phyloP scores from a whole-genome alignment of 2,888 invertebrate species.

The Acrocyrtus sp. region DNA sequence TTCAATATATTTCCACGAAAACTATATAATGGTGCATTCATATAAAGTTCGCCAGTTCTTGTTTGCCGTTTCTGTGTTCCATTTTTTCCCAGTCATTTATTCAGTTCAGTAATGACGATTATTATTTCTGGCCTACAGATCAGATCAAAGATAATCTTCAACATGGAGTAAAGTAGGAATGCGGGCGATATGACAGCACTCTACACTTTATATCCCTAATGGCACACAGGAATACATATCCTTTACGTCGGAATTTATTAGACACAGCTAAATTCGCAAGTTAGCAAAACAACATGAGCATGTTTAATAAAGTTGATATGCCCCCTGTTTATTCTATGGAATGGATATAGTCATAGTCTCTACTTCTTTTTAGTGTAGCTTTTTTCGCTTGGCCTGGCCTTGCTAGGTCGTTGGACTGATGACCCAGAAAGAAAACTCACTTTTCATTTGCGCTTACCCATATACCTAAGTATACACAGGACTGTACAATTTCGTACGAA shows the following conservation, averaged over 20 bases:
- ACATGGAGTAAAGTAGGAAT: conserved; percentile 19
- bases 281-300: too few species aligned
- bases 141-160: conserved; percentile 48
- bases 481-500: too few species aligned
- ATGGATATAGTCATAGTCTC: too few species aligned
- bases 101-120: too few species aligned
- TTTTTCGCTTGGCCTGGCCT: conserved; percentile 49
- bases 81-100: too few species aligned
- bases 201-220: background rate
- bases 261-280: background rate
- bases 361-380: conserved; percentile 34
- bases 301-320: conserved; percentile 46
- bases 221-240: background rate
- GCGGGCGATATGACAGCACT: too few species aligned
- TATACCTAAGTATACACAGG: too few species aligned
- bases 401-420: conserved; percentile 55
- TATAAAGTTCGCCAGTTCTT: conserved; percentile 20
- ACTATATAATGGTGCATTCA: background rate
- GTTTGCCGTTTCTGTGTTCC: conserved; percentile 44
- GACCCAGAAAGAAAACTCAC: conserved; percentile 55
- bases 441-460: conserved; percentile 49
- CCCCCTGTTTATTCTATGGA: too few species aligned
- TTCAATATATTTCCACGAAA: background rate
- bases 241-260: background rate
- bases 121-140: conserved; percentile 52